A percentile compares a stretch with the other conserved stretches of the same genome.
Evolutionary conservation across 2,113 vertebrate genomes (phyloP).

Genomic region (Condylura cristata): DNA sequence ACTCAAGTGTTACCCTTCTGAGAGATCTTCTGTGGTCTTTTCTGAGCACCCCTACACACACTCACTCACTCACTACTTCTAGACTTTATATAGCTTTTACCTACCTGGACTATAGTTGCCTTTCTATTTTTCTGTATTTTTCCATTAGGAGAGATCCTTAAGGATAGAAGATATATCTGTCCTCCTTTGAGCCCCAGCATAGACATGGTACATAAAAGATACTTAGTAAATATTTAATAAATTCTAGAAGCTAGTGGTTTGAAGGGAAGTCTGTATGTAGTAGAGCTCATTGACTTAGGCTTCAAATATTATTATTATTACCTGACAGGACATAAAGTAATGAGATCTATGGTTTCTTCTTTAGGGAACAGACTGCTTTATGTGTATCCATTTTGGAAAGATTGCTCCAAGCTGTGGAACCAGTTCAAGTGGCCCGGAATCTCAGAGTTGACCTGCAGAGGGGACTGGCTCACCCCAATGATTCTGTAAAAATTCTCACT

Average conservation of each 20-base stretch:
- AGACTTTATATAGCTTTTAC: neutral
- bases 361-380: slow-evolving; percentile 91
- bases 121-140: neutral
- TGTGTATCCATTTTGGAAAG: slow-evolving; percentile 94
- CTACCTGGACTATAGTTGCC: neutral
- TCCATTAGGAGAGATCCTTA: slow-evolving; percentile 11
- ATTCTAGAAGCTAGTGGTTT: neutral
- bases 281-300: neutral
- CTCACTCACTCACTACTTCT: too few species aligned
- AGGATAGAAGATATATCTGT: neutral
- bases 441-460: slow-evolving; percentile 89
- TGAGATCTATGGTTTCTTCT: slow-evolving; percentile 43
- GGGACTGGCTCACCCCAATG: slow-evolving; percentile 91
- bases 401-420: slow-evolving; percentile 92
- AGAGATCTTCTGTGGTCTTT: neutral
- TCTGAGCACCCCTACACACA: neutral
- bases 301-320: neutral
- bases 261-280: neutral
- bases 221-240: neutral
- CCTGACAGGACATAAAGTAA: slow-evolving; percentile 19
- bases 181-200: neutral
- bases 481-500: slow-evolving; percentile 92
- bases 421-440: slow-evolving; percentile 88
- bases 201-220: neutral
- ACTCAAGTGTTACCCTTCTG: neutral